Conservation (phyloP, 2,113 vertebrate species). For the Isurus oxyrinchus region DNA sequence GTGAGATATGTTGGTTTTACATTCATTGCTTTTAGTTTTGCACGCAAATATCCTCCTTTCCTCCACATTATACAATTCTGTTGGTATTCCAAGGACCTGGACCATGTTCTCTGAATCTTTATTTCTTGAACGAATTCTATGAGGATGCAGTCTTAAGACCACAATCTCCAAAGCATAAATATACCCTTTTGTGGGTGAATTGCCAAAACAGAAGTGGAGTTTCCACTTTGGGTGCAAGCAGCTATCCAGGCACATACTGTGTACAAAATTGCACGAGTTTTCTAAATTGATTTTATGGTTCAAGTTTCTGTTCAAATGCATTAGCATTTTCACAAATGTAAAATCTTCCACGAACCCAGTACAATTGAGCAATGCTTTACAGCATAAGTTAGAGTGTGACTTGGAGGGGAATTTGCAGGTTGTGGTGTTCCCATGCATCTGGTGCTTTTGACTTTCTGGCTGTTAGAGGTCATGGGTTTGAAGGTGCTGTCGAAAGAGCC, state of each 20-base stretch:
- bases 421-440: too few relatives aligned
- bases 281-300: not conserved
- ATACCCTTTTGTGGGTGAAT: not conserved
- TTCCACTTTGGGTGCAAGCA: not conserved
- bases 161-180: not conserved
- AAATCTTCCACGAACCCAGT: too few relatives aligned
- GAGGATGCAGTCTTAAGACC: not conserved
- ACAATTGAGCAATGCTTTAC: not conserved
- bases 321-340: not conserved
- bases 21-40: not conserved
- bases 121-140: not conserved
- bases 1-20: not conserved
- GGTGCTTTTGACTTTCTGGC: not conserved
- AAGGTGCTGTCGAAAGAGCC: not conserved
- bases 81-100: not conserved
- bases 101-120: not conserved
- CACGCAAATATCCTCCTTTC: not conserved
- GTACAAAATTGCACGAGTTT: not conserved
- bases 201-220: not conserved
- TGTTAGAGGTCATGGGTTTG: too few relatives aligned
- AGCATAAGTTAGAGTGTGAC: not conserved
- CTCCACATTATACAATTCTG: not conserved
- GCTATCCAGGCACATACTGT: not conserved
- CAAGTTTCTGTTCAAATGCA: not conserved
- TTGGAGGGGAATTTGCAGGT: not conserved